A percentile compares a stretch with the other conserved stretches of the same genome.
Evolutionary conservation across 2,888 invertebrate species (phyloP).

Genomic region (Eutolmus rufibarbis): DNA sequence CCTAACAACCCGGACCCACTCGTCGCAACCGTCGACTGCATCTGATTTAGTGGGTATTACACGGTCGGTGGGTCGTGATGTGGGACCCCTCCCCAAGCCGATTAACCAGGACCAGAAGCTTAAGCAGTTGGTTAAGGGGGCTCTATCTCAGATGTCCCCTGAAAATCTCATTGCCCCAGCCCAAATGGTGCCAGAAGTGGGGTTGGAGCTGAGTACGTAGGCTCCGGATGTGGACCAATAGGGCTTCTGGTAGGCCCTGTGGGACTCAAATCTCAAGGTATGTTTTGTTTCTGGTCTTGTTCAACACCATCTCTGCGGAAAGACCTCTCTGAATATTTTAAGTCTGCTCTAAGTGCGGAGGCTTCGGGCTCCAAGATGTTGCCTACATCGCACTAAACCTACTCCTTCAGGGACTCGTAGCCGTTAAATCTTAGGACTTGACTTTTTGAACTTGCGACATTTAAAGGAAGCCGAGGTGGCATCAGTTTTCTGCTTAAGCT

Average conservation of each 20-base stretch:
- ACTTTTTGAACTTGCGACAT: constrained; percentile 25
- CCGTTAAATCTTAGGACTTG: not conserved
- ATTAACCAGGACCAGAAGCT: not conserved
- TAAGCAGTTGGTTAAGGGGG: not conserved
- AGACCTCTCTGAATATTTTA: constrained; percentile 17
- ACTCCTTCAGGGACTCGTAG: not conserved
- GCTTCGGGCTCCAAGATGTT: not conserved
- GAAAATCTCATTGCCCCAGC: not conserved
- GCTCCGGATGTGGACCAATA: not conserved
- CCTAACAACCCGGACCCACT: not conserved
- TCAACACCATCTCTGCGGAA: not conserved
- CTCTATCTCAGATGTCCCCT: not conserved
- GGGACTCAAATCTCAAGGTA: not conserved
- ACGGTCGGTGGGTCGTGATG: not conserved
- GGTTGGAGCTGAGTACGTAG: not conserved
- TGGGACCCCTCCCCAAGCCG: not conserved
- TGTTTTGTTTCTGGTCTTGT: not conserved
- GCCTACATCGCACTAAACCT: not conserved
- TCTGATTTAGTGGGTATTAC: not conserved
- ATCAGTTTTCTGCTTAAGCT: not conserved
- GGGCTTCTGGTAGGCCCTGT: not conserved
- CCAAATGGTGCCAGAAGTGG: not conserved
- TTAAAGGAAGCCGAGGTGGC: not conserved
- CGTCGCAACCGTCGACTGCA: not conserved
- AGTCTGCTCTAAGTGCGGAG: not conserved